phyloP scores from a whole-genome alignment of 2,888 invertebrate genomes.

The Drosophila mimica region DNA sequence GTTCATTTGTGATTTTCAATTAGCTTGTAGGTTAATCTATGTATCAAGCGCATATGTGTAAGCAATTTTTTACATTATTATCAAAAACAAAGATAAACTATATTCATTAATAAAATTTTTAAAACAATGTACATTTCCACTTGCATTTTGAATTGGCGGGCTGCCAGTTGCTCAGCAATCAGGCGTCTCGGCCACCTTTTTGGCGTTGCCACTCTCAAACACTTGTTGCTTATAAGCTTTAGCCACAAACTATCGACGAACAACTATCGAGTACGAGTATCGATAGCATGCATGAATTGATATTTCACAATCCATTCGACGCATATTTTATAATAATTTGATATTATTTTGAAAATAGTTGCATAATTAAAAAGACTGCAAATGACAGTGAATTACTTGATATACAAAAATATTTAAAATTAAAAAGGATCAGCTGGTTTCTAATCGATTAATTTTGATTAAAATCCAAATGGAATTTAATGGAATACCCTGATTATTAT shows the following conservation, averaged over 20 bases:
- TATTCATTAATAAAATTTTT: conserved; percentile 72
- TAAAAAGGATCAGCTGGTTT: not conserved
- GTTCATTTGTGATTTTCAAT: conserved; percentile 80
- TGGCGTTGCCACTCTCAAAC: conserved; percentile 23
- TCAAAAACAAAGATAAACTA: conserved; percentile 77
- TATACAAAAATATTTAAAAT: not conserved
- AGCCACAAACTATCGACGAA: conserved; percentile 11
- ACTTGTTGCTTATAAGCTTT: conserved; percentile 19
- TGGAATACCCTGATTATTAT: conserved; percentile 36
- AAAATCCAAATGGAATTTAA: conserved; percentile 23
- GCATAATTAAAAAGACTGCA: not conserved
- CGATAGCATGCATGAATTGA: conserved; percentile 7
- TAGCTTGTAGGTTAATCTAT: conserved; percentile 74
- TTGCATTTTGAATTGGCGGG: conserved; percentile 11
- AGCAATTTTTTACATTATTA: conserved; percentile 78
- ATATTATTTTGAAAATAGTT: not conserved
- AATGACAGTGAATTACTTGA: not conserved
- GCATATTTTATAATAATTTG: not conserved
- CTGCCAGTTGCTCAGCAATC: not conserved
- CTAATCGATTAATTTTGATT: conserved; percentile 32
- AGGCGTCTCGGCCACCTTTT: not conserved
- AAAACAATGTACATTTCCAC: conserved; percentile 33
- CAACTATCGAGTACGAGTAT: conserved; percentile 18
- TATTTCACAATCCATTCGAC: not conserved
- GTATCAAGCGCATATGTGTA: conserved; percentile 71